Base-by-base conservation (phyloP, 2,888 invertebrate genomes). In the Drosophila helvetica region DNA sequence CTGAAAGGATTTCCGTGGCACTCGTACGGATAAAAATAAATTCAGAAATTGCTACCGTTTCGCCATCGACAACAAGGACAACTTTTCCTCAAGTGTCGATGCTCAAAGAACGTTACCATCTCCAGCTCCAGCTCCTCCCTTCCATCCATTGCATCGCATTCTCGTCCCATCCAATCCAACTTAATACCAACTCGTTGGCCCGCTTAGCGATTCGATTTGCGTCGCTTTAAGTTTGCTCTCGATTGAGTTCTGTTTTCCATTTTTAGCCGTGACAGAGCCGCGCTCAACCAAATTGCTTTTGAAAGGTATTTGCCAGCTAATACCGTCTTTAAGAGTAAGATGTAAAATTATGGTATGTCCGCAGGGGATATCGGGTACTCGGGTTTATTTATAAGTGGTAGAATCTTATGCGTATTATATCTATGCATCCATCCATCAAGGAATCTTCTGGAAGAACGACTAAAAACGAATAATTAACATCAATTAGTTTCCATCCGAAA, bases 1-100 rank as follows among this genome's bases (percentile, higher is more conserved):
- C 62, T 67, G 54, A 69, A 57, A 73, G 89, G 85, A 86, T 87
- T 86, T 88, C 82, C 86, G 89, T 85, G 86, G 88, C 75, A 87
- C 80, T 80, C 89, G 86, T 69, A 82, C 67, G 80, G 80, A 86
- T 85, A 85, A 89, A 85, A 87, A 85, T 86, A 86, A 89, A 87
- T 89, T 85, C 85, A 85, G 77, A 87, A 86, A 88, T 86, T 86
- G 87, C 85, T 87, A 78, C 82, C 89, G 82, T 48, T 88, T 72
- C 89, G 64, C 52, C 66, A 74, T 67, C 69, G 62, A 71, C 77
- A 78, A 75, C 78, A 59, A 55, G 71, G 86, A 70, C 78, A 83
- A 82, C 83, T 83, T 83, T 82, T 63, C 47, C 86, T 76, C 74
- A 82, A 88, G 80, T 86, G 86, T 79, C 70, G 79, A 46, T 33